A percentile compares a stretch with the other conserved stretches of the same genome.
These are phyloP conservation scores for Rhogogaster chlorosoma DNA, from an alignment of 2,888 invertebrate genomes.

Conservation along the genomic window DNA sequence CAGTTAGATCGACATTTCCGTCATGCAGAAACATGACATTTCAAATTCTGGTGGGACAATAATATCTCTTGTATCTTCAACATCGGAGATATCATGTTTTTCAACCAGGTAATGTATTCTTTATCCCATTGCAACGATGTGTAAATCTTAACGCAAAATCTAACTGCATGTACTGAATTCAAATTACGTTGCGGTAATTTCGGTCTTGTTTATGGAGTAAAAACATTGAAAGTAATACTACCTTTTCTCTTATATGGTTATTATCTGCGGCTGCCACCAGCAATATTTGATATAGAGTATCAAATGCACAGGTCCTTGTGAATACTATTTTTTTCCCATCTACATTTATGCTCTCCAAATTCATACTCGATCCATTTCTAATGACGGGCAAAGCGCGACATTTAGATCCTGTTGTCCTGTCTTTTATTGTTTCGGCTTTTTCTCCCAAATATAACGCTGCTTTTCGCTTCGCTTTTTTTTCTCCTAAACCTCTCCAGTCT, in stretches of 20 bases:
- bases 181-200: not conserved
- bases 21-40: not conserved
- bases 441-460: not conserved
- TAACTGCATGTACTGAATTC: not conserved
- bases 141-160: not conserved
- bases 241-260: not conserved
- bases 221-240: not conserved
- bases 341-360: not conserved
- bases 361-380: not conserved
- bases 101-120: not conserved
- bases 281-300: constrained; percentile 2
- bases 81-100: not conserved
- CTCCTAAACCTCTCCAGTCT: not conserved
- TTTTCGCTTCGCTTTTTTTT: constrained; percentile 1
- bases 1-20: not conserved
- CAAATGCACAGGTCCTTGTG: not conserved
- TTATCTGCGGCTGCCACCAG: constrained; percentile 5
- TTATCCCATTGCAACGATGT: not conserved
- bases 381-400: not conserved
- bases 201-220: not conserved
- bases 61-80: not conserved
- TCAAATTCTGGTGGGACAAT: not conserved
- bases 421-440: not conserved
- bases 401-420: not conserved
- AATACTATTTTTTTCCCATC: not conserved